A percentile compares a stretch with the other conserved stretches of the same genome.
Conservation (phyloP, 2,113 vertebrate species). For the Microtus richardsoni region DNA sequence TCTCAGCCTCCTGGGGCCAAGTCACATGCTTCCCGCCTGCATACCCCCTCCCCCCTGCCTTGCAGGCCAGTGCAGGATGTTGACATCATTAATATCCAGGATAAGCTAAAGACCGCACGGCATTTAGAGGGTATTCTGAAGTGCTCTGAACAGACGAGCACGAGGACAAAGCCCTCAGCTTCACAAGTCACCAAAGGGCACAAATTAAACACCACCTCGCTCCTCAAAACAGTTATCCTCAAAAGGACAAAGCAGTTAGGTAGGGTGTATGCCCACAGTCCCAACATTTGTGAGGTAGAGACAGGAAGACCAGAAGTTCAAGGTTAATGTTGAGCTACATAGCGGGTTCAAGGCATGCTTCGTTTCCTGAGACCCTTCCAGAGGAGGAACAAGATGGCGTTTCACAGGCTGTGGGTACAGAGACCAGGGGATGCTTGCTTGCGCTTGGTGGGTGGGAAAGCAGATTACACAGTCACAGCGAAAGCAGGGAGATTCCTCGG, state of each 20-base stretch:
- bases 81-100: background rate
- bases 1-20: conserved; percentile 5
- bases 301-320: background rate
- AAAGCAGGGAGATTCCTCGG: background rate
- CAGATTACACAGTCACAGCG: background rate
- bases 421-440: too few species aligned
- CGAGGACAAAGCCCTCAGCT: fast-evolving
- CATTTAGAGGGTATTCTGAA: background rate
- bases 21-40: background rate
- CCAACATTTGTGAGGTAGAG: background rate
- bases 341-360: too few species aligned
- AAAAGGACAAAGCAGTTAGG: background rate
- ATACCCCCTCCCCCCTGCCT: fast-evolving
- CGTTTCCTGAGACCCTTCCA: background rate
- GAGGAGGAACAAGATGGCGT: too few species aligned
- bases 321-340: background rate
- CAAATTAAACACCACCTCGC: background rate
- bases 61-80: background rate
- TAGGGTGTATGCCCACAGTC: background rate
- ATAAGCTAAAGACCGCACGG: background rate
- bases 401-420: background rate
- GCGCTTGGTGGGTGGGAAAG: too few species aligned
- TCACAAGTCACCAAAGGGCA: background rate
- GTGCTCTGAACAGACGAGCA: background rate
- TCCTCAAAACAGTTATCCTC: background rate